Percentiles rank a stretch among this genome's conserved stretches.
Conservation (phyloP, 2,888 invertebrate species). For the Tachystola acroxantha region DNA sequence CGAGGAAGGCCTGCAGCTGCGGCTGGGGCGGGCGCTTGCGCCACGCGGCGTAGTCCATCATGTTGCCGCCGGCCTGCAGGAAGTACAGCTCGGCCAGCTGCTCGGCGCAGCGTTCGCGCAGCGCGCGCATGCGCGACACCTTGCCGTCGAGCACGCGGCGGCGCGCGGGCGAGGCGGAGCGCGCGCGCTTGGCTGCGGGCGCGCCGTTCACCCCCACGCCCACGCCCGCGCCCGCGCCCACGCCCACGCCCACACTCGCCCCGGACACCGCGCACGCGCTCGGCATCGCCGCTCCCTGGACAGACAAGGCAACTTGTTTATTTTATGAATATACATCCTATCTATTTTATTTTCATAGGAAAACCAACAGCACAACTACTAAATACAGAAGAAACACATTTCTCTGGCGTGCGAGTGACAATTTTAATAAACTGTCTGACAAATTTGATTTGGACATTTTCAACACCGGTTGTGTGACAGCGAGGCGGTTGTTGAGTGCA, state of each 20-base stretch:
- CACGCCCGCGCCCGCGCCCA: constrained; percentile 33
- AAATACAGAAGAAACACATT: too few species aligned
- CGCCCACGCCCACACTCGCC: constrained; percentile 8
- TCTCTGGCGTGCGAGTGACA: too few species aligned
- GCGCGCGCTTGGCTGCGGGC: constrained; percentile 13
- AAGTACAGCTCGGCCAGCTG: constrained; percentile 91
- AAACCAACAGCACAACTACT: too few species aligned
- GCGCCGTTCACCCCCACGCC: constrained; percentile 36
- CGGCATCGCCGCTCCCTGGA: not conserved
- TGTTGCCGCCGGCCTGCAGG: constrained; percentile 90
- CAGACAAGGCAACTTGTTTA: too few species aligned
- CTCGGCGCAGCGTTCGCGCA: constrained; percentile 85
- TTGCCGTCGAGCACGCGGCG: constrained; percentile 7
- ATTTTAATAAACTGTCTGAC: too few species aligned
- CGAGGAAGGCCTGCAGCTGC: constrained; percentile 85
- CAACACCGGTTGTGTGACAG: too few species aligned
- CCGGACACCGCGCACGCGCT: not conserved
- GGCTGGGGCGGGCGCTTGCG: constrained; percentile 88
- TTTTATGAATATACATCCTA: too few species aligned
- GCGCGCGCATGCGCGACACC: constrained; percentile 81
- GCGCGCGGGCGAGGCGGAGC: constrained; percentile 25
- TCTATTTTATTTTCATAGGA: too few species aligned
- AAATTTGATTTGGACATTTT: too few species aligned
- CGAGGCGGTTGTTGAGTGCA: too few species aligned
- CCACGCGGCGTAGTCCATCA: constrained; percentile 93